Base-by-base conservation (phyloP, 2,888 invertebrate genomes). In the Scaptomyza reducta region DNA sequence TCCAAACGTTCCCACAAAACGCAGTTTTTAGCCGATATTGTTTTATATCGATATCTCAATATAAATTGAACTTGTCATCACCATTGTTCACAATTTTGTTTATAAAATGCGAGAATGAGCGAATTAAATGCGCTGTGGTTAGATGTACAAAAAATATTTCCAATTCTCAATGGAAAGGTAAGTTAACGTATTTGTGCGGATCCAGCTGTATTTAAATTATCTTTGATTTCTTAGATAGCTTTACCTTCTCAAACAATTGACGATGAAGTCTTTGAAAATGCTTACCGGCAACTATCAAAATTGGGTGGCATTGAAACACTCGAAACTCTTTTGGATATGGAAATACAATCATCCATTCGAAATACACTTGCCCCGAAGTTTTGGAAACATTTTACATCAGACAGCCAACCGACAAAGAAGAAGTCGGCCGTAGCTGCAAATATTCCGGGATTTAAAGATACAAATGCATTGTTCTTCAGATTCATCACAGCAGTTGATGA, bases 401-500 rank as follows among this genome's bases (percentile, higher is more conserved):
- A 62, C 1, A 38, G 25, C 29, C 49, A 70, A 22, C 14, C 66
- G 1, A 33, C 60, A 22, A 68, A 68, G 31, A 27, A 35, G 22
- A 47, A 70, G 54, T 4, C 54, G 35, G 66, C 68, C 6, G 51
- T 50, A 53, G 62, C 11, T 55, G 57, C 33, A 57, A 72, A 54
- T 41, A 79, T 46, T 58, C 83, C 46, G 47, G 74, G 46, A 61
- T 66, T 73, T 70, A 64, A 62, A 1, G 77, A 77, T 10, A 70
- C 68, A 27, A 80, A 79, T 44, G 62, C 77, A 56, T 59, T 84
- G 42, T 92, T 87, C 63, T 72, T 77, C 42, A 88, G 83, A 70
- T 92, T 90, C 66, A 86, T 90, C 18, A 68, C 77, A 40, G 90
- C 91, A 0, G 87, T 92, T 1, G 79, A 86, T 33, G 87, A 89